A percentile compares a stretch with the other conserved stretches of the same genome.
Evolutionary conservation across 2,888 invertebrate species (phyloP).

Genomic region (Conistra vaccinii): DNA sequence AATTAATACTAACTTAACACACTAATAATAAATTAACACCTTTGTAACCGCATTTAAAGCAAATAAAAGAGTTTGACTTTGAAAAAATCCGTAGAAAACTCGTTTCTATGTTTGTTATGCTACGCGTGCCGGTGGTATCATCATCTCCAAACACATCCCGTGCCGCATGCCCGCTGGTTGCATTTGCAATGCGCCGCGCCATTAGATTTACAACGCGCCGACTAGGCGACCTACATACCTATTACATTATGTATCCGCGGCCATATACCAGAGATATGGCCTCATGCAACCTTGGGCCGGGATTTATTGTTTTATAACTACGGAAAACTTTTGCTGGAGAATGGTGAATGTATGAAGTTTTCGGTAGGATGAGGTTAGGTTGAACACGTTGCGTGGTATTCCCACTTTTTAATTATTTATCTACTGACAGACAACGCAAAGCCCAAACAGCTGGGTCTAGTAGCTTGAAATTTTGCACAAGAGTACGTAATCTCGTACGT

Average conservation of each 20-base stretch:
- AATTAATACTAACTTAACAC: too few species aligned
- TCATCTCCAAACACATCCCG: conserved; percentile 31
- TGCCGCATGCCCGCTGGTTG: conserved; percentile 71
- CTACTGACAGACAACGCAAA: background rate
- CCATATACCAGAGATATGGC: conserved; percentile 54
- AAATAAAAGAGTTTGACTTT: too few species aligned
- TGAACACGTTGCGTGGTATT: background rate
- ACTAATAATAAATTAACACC: too few species aligned
- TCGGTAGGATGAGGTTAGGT: background rate
- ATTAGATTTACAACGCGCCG: conserved; percentile 82
- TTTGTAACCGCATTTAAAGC: too few species aligned
- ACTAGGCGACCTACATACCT: conserved; percentile 69
- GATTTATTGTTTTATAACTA: conserved; percentile 63
- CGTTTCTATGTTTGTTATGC: too few species aligned
- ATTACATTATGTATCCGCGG: conserved; percentile 53
- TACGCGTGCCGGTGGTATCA: conserved; percentile 47
- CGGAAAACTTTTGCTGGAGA: conserved; percentile 32
- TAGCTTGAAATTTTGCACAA: too few species aligned
- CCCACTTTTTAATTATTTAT: background rate
- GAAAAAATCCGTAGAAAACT: too few species aligned
- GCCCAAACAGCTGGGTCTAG: too few species aligned
- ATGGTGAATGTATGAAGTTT: conserved; percentile 2
- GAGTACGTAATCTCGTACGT: too few species aligned
- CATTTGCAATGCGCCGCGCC: conserved; percentile 80
- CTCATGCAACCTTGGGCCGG: conserved; percentile 43